These are phyloP conservation scores for Rhingia rostrata DNA, from an alignment of 2,888 invertebrate species.

Conservation along the genomic window DNA sequence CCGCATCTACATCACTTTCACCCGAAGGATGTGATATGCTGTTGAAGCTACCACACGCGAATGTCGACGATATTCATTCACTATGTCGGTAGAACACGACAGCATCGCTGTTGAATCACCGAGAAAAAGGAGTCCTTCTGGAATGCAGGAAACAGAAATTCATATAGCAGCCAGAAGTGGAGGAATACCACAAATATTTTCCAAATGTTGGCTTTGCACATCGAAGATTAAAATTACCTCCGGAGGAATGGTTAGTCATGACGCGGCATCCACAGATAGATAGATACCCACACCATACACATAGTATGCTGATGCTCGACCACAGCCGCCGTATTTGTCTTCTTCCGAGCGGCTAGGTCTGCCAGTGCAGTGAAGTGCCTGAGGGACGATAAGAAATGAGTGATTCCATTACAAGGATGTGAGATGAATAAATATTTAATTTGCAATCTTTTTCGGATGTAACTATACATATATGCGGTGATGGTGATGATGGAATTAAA, in stretches of 20 bases:
- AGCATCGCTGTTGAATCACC: slow-evolving; percentile 26
- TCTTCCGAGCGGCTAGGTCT: slow-evolving; percentile 43
- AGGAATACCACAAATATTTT: slow-evolving; percentile 71
- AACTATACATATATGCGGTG: background rate
- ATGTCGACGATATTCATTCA: background rate
- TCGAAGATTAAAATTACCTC: slow-evolving; percentile 73
- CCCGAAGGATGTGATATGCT: background rate
- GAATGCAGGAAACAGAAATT: slow-evolving; percentile 45
- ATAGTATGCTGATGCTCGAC: slow-evolving; percentile 46
- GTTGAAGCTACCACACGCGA: background rate
- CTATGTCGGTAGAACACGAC: slow-evolving; percentile 29
- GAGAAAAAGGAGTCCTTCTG: slow-evolving; percentile 38
- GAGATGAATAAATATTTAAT: slow-evolving; percentile 68
- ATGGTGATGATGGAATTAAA: slow-evolving; percentile 55
- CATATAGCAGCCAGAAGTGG: slow-evolving; percentile 36
- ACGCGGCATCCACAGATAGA: slow-evolving; percentile 32
- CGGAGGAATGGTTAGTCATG: slow-evolving; percentile 16
- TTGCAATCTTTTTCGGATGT: slow-evolving; percentile 53
- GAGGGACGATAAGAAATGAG: slow-evolving; percentile 67
- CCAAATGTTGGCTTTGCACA: slow-evolving; percentile 67
- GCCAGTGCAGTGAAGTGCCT: slow-evolving; percentile 8
- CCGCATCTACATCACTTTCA: background rate
- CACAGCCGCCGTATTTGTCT: slow-evolving; percentile 61
- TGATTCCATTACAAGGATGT: slow-evolving; percentile 61
- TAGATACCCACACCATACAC: slow-evolving; percentile 4